These are phyloP conservation scores for Aphrocallistes beatrix DNA, from an alignment of 37 sponge, comb jelly and placozoan species.

Conservation along the genomic window DNA sequence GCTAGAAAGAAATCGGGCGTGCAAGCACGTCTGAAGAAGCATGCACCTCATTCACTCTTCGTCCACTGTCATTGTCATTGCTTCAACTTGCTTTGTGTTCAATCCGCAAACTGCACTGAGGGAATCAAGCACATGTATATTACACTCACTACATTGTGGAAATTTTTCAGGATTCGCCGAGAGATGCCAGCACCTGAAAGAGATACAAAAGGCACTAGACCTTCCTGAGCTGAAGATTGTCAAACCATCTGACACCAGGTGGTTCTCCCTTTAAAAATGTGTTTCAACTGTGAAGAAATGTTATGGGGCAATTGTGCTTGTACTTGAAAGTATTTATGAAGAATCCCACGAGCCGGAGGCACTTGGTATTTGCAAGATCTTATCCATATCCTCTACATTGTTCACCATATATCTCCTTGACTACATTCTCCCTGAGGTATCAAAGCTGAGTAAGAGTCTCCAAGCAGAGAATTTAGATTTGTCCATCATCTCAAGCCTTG, in stretches of 20 bases:
- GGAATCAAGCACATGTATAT: constrained; percentile 18
- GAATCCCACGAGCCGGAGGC: constrained; percentile 20
- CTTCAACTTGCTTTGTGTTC: background rate
- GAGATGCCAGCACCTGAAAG: constrained; percentile 19
- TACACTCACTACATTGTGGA: background rate
- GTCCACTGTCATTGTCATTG: background rate
- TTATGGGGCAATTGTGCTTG: constrained; percentile 11
- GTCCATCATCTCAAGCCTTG: constrained; percentile 25
- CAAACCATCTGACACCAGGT: constrained; percentile 15
- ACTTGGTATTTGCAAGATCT: constrained; percentile 18
- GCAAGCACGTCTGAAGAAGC: background rate
- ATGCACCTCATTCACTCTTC: background rate
- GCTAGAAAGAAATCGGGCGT: background rate
- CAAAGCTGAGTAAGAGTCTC: constrained; percentile 22
- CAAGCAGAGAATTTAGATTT: constrained; percentile 14
- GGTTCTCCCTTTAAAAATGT: background rate
- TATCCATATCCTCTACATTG: constrained; percentile 1
- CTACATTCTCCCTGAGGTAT: constrained; percentile 13
- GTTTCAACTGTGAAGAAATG: constrained; percentile 20
- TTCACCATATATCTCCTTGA: constrained; percentile 23
- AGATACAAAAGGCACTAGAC: constrained; percentile 5
- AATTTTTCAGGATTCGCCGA: background rate
- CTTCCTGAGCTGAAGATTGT: constrained; percentile 15
- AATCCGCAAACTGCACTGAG: background rate
- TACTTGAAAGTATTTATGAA: constrained; percentile 17